A percentile compares a stretch with the other conserved stretches of the same genome.
Evolutionary conservation across 2,113 vertebrate species (phyloP).

Genomic region (Albula glossodonta): DNA sequence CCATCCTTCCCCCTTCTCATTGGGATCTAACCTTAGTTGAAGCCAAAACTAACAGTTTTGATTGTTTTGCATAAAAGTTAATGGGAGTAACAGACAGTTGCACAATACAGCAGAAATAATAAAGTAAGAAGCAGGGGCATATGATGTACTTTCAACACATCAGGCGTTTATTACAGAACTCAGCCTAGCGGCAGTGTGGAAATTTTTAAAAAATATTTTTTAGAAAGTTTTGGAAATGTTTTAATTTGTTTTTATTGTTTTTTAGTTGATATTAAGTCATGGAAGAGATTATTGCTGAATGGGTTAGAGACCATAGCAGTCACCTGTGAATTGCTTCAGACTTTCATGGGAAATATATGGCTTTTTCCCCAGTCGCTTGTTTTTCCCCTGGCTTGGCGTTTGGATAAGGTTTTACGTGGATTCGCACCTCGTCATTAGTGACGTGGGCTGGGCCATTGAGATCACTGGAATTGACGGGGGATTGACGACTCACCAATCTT

Average conservation of each 20-base stretch:
- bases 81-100: not conserved
- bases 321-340: not conserved
- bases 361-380: not conserved
- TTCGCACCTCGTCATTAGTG: constrained; percentile 66
- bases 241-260: not conserved
- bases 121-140: not conserved
- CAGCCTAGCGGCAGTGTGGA: not conserved
- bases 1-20: not conserved
- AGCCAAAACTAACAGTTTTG: not conserved
- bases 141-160: not conserved
- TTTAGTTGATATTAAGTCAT: constrained; percentile 8
- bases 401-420: constrained; percentile 59
- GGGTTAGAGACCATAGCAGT: not conserved
- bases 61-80: not conserved
- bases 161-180: not conserved
- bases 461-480: constrained; percentile 47
- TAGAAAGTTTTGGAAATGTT: not conserved
- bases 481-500: constrained; percentile 36
- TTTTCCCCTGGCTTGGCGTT: constrained; percentile 41
- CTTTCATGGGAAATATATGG: not conserved
- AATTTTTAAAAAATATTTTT: not conserved
- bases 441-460: constrained; percentile 58
- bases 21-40: not conserved
- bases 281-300: not conserved
- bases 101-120: not conserved